A percentile compares a stretch with the other conserved stretches of the same genome.
Conservation (phyloP, 2,797 vertebrate species). For the Esox masquinongy region DNA sequence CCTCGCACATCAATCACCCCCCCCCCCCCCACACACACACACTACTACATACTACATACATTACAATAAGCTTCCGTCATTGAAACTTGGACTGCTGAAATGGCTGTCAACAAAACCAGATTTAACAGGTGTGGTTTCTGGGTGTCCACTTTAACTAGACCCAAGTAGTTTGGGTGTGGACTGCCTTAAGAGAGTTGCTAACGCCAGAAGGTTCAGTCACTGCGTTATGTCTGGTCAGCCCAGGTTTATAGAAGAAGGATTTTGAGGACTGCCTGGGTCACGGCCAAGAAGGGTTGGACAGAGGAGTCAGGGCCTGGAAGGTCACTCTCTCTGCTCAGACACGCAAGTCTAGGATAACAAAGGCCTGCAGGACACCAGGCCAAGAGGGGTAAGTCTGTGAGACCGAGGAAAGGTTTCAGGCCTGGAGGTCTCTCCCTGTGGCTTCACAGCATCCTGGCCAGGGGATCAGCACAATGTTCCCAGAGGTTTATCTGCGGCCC, state of each 20-base stretch:
- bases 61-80: too few species aligned
- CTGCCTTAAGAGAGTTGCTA: too few species aligned
- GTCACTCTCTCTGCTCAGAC: not conserved
- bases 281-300: not conserved
- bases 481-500: constrained; percentile 39
- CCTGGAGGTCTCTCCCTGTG: not conserved
- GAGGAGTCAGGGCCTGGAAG: not conserved
- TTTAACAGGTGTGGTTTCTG: too few species aligned
- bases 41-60: not conserved
- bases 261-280: not conserved
- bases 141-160: too few species aligned
- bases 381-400: not conserved
- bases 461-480: constrained; percentile 12
- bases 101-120: too few species aligned
- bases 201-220: too few species aligned
- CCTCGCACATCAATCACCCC: too few species aligned
- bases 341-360: not conserved
- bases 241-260: too few species aligned
- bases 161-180: too few species aligned
- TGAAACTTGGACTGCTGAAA: too few species aligned
- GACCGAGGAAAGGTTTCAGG: not conserved
- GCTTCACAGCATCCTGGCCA: not conserved
- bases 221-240: too few species aligned
- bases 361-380: not conserved
- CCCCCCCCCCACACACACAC: not conserved